These are phyloP conservation scores for Allobates femoralis DNA, from an alignment of 2,797 vertebrate species.

Conservation along the genomic window DNA sequence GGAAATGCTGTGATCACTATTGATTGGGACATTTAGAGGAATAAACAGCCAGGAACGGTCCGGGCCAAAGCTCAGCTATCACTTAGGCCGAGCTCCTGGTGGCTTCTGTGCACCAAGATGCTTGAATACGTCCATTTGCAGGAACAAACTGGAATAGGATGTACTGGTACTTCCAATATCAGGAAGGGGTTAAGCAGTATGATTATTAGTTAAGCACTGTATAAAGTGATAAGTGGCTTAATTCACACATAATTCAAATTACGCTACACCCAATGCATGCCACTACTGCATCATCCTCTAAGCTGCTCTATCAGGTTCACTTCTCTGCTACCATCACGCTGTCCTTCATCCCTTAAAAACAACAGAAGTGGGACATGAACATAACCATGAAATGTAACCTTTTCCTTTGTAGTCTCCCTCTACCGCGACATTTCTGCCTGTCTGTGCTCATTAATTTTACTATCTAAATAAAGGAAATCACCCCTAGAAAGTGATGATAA, in stretches of 20 bases:
- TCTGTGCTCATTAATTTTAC: neutral
- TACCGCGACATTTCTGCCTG: neutral
- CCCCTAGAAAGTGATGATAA: neutral
- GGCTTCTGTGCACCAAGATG: no score
- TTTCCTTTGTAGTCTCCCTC: no score
- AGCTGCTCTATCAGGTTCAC: neutral
- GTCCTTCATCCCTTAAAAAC: neutral
- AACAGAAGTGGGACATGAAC: neutral
- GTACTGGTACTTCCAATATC: no score
- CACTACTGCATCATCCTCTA: neutral
- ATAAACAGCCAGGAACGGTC: no score
- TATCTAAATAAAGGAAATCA: constrained; percentile 7
- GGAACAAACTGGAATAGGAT: no score
- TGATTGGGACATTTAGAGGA: no score
- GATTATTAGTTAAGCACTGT: neutral
- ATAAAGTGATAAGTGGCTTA: neutral
- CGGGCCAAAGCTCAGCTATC: no score
- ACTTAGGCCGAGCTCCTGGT: no score
- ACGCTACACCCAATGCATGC: neutral
- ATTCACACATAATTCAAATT: neutral
- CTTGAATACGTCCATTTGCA: no score
- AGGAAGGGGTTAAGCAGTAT: no score
- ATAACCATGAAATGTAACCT: neutral
- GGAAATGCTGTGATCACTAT: no score
- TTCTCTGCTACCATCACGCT: neutral